Base-by-base conservation (phyloP, 2,888 invertebrate species). In the Drosophila putrida region DNA sequence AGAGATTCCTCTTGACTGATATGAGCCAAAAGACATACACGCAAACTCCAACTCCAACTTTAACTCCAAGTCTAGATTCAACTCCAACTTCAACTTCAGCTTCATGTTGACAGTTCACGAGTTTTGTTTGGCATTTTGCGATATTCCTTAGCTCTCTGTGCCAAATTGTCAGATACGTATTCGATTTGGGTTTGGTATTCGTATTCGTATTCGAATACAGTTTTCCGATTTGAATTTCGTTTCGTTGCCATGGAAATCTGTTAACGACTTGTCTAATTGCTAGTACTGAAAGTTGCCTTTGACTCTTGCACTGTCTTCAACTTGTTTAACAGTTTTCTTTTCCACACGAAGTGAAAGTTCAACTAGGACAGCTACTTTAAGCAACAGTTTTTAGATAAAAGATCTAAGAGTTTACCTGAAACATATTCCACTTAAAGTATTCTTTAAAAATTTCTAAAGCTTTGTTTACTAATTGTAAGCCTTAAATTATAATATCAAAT, bases 1-100 rank as follows among this genome's bases (percentile, higher is more conserved):
- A 54, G 74, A 88, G 89, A 89, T 89, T 79, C 76, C 70, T 82
- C 80, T 81, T 83, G 85, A 82, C 83, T 87, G 89, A 89, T 89
- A 89, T 80, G 82, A 83, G 82, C 69, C 74, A 74, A 69, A 72
- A 70, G 77, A 79, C 79, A 80, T 71, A 80, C 89, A 89, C 89
- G 89, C 90, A 82, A 89, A 75, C 39, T 74, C 47, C 73, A 55
- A 38, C 20, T 49, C 33, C 63, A 55, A 11, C 69, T 57, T 47
- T 33, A 36, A 35, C 49, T 57, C 33, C 49, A 43, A n/a, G 43
- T 59, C 8, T 54, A 59, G 9, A 60, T 59, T 41, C 36, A 38
- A 38, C 50, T 58, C 38, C 44, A 38, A 10, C 49, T 59, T 9
- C 61, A 28, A 53, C 39, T 41, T n/a, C 50, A 38, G 60, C 69